Evolutionary conservation across 1,140 invertebrate genomes (phyloP), one percentile per base, ranked within the genome.

Genomic region (Chlorops oryzae): DNA sequence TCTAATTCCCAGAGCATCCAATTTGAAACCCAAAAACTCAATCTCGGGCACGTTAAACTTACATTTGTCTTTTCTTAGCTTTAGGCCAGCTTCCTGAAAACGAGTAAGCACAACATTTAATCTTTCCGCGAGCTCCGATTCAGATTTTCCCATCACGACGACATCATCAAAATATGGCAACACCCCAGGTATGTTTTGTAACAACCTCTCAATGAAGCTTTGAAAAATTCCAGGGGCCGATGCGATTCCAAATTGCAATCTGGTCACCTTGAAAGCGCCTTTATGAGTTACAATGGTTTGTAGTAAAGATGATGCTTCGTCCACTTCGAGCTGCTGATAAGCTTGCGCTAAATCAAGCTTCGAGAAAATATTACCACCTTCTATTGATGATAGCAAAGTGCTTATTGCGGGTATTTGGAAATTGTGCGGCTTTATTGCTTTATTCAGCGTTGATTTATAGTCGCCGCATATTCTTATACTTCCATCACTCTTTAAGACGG

Each of bases 361-460:
- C 9, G 59, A 51, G 52, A 62, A 72, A 23, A 51, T 21, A 50
- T 45, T 47, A 47, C 61, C 68, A 9, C 59, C 70, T 13, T 54
- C 49, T 38, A 70, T 48, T 13, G 38, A 50, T 10, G 57, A 53
- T 41, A 62, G 59, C 3, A 59, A 47, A 35, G 76, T 65, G 47
- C 71, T 73, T 6, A 77, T 72, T 12, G 60, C 59, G 0, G 79
- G 78, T 25, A 80, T 55, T 6, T 77, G 74, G 59, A 73, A 70
- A 12, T 58, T 59, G 54, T 68, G 59, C 27, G 62, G 59, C 42
- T 63, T 50, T 9, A 65, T 54, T 23, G 50, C 52, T 20, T 56
- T 51, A 55, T 72, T 70, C n/a, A 72, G 57, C 2, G 63, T 69
- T n/a, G n/a, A n/a, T n/a, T n/a, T n/a, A n/a, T n/a, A n/a, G n/a